Percentiles rank a stretch among this genome's conserved stretches.
phyloP scores from a whole-genome alignment of 2,797 vertebrate genomes.

The Neosilurus hyrtlii region DNA sequence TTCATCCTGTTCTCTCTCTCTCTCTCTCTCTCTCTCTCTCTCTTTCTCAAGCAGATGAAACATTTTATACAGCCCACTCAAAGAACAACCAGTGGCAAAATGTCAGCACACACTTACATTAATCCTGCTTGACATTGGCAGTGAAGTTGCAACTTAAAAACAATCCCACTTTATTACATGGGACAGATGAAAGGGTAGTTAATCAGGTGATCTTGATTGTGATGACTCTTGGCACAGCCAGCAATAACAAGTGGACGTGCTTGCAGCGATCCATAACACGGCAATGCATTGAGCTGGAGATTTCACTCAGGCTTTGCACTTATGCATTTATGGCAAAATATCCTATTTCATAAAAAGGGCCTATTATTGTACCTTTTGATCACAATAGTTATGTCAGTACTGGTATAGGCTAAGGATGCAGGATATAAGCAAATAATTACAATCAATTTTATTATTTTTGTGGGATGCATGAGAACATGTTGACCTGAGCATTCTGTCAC shows the following conservation, averaged over 20 bases:
- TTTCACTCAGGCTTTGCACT: not conserved
- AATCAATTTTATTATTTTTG: not conserved
- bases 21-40: not conserved
- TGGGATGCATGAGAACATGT: not conserved
- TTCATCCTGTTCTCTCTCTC: not conserved
- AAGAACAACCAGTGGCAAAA: not conserved
- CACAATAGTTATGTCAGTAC: not conserved
- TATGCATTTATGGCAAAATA: not conserved
- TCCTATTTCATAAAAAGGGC: not conserved
- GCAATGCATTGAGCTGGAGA: not conserved
- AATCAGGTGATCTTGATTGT: slow-evolving; percentile 10
- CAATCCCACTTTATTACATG: slow-evolving; percentile 9
- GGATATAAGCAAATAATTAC: not conserved
- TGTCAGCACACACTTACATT: not conserved
- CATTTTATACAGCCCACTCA: not conserved
- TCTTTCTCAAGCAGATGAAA: not conserved
- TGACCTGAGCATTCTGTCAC: not conserved
- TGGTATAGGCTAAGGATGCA: not conserved
- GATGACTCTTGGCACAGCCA: slow-evolving; percentile 2
- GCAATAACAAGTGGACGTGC: not conserved
- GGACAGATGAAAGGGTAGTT: slow-evolving; percentile 11
- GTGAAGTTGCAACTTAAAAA: slow-evolving; percentile 3
- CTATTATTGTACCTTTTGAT: not conserved
- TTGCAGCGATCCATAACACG: not conserved
- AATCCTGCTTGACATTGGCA: not conserved